Conservation (phyloP, 37 sponge, comb jelly and placozoan genomes). For the Chondrilla cf. caribensis region DNA sequence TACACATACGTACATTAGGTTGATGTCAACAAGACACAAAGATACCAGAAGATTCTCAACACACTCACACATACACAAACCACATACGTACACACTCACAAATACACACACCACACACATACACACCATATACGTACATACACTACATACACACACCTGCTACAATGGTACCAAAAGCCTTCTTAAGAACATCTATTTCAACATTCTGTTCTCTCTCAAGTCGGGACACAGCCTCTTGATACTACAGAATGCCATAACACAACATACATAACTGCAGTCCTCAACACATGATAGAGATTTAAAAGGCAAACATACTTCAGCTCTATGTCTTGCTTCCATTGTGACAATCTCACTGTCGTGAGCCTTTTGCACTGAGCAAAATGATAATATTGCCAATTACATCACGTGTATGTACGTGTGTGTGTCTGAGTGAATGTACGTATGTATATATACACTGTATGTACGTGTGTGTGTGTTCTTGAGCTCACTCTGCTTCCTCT, state of each 20-base stretch:
- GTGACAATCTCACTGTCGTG: neutral
- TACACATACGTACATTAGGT: too few relatives aligned
- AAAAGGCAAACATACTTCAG: neutral
- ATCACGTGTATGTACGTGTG: too few relatives aligned
- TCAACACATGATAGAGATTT: too few relatives aligned
- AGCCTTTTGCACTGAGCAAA: neutral
- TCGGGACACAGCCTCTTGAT: neutral
- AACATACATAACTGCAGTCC: neutral
- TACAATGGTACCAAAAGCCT: neutral
- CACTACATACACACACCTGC: neutral
- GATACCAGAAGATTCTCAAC: too few relatives aligned
- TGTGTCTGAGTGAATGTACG: neutral
- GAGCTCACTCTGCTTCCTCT: neutral
- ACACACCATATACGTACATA: too few relatives aligned
- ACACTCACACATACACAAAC: too few relatives aligned
- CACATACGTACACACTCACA: too few relatives aligned
- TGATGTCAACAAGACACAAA: too few relatives aligned
- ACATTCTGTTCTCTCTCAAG: neutral
- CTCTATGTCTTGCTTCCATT: neutral
- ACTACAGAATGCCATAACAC: neutral
- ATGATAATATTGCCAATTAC: too few relatives aligned
- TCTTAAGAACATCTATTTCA: neutral
- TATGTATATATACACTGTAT: neutral
- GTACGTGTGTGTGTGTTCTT: neutral
- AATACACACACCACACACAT: too few relatives aligned